These are phyloP conservation scores for Laothoe populi DNA, from an alignment of 2,888 invertebrate species.

Conservation along the genomic window DNA sequence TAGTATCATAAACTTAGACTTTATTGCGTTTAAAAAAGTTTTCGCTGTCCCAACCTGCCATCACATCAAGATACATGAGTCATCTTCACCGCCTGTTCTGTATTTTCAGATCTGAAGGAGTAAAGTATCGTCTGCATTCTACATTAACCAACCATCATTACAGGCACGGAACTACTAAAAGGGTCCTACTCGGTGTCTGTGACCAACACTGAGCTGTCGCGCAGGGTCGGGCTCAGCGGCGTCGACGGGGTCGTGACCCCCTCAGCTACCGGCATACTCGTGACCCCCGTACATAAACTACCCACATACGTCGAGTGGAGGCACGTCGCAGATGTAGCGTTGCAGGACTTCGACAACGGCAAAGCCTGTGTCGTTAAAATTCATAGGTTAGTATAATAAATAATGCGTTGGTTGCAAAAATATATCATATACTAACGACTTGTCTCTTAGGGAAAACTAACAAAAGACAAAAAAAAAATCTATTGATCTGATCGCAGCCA, in stretches of 20 bases:
- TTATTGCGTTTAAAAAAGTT: too few relatives aligned
- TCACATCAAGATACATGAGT: too few relatives aligned
- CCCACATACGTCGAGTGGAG: constrained; percentile 85
- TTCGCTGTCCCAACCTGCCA: too few relatives aligned
- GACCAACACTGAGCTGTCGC: constrained; percentile 86
- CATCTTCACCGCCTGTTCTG: too few relatives aligned
- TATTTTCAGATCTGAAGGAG: too few relatives aligned
- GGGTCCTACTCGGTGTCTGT: constrained; percentile 86
- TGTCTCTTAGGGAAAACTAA: too few relatives aligned
- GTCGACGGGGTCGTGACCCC: constrained; percentile 85
- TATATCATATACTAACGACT: too few relatives aligned
- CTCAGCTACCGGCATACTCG: constrained; percentile 80
- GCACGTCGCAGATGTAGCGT: constrained; percentile 83
- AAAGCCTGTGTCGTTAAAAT: constrained; percentile 86
- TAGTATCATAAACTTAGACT: too few relatives aligned
- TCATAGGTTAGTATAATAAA: constrained; percentile 84
- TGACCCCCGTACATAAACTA: constrained; percentile 65
- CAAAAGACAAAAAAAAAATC: too few relatives aligned
- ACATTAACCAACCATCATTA: constrained; percentile 39
- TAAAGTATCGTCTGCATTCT: too few relatives aligned
- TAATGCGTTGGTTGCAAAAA: not conserved
- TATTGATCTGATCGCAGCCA: too few relatives aligned
- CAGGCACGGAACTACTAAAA: constrained; percentile 78
- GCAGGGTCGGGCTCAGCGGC: constrained; percentile 84
- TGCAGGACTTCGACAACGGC: constrained; percentile 82